Percentiles rank a stretch among this genome's conserved stretches.
These are phyloP conservation scores for Onychostruthus taczanowskii DNA, from an alignment of 2,113 vertebrate species.

Conservation along the genomic window DNA sequence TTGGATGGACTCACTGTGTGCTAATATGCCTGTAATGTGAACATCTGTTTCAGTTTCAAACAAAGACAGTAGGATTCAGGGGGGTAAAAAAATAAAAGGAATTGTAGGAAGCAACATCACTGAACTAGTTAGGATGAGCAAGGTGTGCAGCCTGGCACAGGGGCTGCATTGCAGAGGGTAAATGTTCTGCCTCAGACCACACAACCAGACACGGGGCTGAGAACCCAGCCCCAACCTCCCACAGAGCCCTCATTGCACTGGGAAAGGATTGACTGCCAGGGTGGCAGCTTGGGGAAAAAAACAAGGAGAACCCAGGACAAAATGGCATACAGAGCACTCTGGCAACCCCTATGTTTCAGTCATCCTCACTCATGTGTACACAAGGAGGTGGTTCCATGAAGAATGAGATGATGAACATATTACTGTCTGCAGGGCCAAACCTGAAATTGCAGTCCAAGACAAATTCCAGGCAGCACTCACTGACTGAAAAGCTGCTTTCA, in stretches of 20 bases:
- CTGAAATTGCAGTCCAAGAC: neutral
- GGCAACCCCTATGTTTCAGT: neutral
- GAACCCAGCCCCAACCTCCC: neutral
- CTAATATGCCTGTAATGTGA: neutral
- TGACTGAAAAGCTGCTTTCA: neutral
- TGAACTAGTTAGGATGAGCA: neutral
- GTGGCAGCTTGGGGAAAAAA: neutral
- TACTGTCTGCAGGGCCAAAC: neutral
- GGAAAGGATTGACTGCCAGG: neutral
- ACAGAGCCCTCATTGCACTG: neutral
- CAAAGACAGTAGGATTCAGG: neutral
- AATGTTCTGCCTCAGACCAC: neutral
- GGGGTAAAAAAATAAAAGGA: neutral
- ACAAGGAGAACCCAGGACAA: neutral
- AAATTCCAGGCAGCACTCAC: neutral
- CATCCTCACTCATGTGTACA: neutral
- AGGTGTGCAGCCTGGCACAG: neutral
- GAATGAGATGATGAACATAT: neutral
- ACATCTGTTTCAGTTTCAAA: neutral
- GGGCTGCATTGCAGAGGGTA: neutral
- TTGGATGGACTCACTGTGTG: neutral
- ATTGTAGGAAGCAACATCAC: neutral
- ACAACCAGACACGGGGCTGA: neutral
- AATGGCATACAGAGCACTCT: neutral
- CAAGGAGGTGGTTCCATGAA: neutral